Base-by-base conservation (phyloP, 2,888 invertebrate genomes). In the Amphipoea lucens region DNA sequence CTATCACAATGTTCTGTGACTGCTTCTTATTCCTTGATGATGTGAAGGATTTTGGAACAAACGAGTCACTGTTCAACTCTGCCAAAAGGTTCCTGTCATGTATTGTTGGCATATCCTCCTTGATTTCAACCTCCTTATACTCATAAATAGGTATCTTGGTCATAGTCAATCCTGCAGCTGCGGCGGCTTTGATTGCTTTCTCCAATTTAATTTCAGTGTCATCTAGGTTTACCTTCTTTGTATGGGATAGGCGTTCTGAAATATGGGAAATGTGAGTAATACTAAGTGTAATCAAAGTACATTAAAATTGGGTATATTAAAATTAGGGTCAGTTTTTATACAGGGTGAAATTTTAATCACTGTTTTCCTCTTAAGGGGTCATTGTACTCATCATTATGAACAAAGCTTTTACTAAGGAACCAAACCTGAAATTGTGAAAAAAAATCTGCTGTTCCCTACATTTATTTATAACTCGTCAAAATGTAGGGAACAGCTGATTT, bases 1-100 rank as follows among this genome's bases (percentile, higher is more conserved):
- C 98, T 83, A 98, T 98, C 0, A 98, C 97, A 87, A 98, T 98
- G 91, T 97, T 98, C 87, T 98, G 97, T 6, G 97, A 96, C 62
- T 97, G 97, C 87, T 97, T 98, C 85, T 98, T 98, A 87, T 94
- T 97, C 86, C 95, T 96, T 57, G 97, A 97, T 0, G 97, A 97
- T 1, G 97, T 97, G 84, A 97, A 97, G 2, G 97, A 83, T 85
- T 97, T 97, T 1, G 97, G 98, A 17, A 97, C 96, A 93, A 98
- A 98, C 23, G 97, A 96, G 82, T 98, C 98, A 82, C 97, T 97
- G 90, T 98, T 98, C 65, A 98, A 97, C 90, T 98, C 98, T 2
- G 97, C 97, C n/a, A 98, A 91, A 14, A 98, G 94, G 87, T 97
- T 97, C 79, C 95, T 94, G 85, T 97, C 97, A 85, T 97, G 96